Evolutionary conservation across 2,797 vertebrate genomes (phyloP), one percentile per base, ranked within the genome.

Genomic region (Catostomus latipinnis): DNA sequence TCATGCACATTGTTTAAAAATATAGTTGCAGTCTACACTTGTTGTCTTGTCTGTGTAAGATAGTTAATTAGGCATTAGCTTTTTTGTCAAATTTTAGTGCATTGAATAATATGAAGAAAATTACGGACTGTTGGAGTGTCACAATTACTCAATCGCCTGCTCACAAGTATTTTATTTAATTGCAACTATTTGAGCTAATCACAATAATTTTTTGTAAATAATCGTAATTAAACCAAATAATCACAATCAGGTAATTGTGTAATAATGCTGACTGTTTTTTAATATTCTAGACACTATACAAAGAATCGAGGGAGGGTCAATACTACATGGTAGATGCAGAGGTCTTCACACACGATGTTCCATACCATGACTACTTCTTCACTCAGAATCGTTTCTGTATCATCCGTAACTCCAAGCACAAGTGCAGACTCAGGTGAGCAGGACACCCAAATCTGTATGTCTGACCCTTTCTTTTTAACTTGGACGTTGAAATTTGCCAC

Each of bases 281-380:
- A 3, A 34, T 34, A 34, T 34, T 34, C 34, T 34, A 34, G 34
- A 34, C 34, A 2, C 81, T 97, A 83, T 94, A 94, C 91, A 98
- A 97, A 87, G 96, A 97, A 70, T 96, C 93, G 81, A 95, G 91
- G 84, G 95, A 96, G 14, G 95, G 95, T 61, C 95, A 95, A 0
- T 94, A 95, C 84, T 99, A 98, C 69, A 83, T 93, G 45, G 89
- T 99, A 73, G 96, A 97, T 71, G 84, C 96, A 0, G 97, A 98
- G 85, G 95, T 99, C 5, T 91, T 94, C 90, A 96, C 96, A 0
- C 98, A 99, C 0, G 96, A 99, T 0, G 96, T 99, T 34, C 97
- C 97, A 8, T 99, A 99, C 82, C 97, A 99, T 0, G 97, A 99
- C 81, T 98, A 99, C 88, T 99, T 99, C 93, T 99, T 96, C 90